Evolutionary conservation across 2,888 invertebrate species (phyloP), one percentile per base, ranked within the genome.

Genomic region (Tetragonula carbonaria): DNA sequence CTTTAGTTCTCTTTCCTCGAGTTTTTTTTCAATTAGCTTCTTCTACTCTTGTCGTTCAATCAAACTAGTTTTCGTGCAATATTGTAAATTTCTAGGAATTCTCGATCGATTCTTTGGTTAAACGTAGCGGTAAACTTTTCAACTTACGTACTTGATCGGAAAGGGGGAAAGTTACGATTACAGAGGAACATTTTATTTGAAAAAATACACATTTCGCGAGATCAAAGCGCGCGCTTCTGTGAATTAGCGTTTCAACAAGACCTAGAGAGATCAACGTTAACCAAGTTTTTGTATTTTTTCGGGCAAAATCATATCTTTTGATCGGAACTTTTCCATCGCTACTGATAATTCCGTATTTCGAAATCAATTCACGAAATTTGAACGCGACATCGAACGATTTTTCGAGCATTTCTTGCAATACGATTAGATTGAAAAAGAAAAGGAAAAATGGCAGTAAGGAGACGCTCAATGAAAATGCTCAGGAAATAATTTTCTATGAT

Each of bases 21-120:
- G 11, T 50, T 33, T 33, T 33, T 28, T 33, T 3, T 21, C 0
- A 14, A 21, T 23, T 14, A 16, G 4, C n/a, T 53, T 18, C 23
- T 45, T 45, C 28, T 18, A 11, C 18, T 62, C 6, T 63, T 63
- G 28, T 55, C 23, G 6, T n/a, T 53, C 8, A 14, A 23, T 33
- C 50, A 38, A 33, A 84, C 68, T 68, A 62, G 59, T 78, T 73
- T 63, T 73, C 18, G 87, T 88, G 87, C 89, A 88, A 88, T 87
- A 88, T 28, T 33, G n/a, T 75, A 68, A 71, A 65, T 59, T 23
- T 75, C 65, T 59, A 59, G n/a, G 50, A 57, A 67, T 45, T 55
- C 50, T 57, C 50, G 63, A 70, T 21, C 14, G 33, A 67, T 53
- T 59, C 13, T 66, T 67, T 55, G 45, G 21, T 78, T 66, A n/a